A percentile compares a stretch with the other conserved stretches of the same genome.
These are phyloP conservation scores for Labeo catla DNA, from an alignment of 2,113 vertebrate species.

Conservation along the genomic window DNA sequence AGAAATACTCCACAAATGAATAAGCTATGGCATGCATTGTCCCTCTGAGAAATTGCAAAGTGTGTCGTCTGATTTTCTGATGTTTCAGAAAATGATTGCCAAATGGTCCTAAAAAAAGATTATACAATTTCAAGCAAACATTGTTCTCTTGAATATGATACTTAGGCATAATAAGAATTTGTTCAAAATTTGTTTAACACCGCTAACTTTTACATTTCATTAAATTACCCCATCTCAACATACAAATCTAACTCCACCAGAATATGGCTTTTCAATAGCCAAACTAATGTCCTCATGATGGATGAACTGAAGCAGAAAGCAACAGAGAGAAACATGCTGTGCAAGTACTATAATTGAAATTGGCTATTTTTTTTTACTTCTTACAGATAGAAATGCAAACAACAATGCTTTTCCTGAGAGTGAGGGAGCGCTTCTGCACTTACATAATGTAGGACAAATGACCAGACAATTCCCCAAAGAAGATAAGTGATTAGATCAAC, in stretches of 20 bases:
- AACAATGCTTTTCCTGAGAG: conserved; percentile 27
- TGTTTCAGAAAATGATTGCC: too few relatives aligned
- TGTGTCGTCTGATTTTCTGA: not conserved
- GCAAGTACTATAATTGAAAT: not conserved
- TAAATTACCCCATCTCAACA: not conserved
- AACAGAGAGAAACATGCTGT: not conserved
- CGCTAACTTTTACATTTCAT: too few relatives aligned
- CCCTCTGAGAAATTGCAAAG: not conserved
- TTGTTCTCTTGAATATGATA: too few relatives aligned
- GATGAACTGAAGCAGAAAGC: not conserved
- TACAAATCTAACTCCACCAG: not conserved
- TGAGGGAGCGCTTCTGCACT: conserved; percentile 2
- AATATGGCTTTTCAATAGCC: not conserved
- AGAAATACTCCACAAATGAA: not conserved
- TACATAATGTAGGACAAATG: conserved; percentile 43
- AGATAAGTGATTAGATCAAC: conserved; percentile 38
- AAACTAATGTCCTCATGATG: not conserved
- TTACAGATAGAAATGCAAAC: conserved; percentile 23
- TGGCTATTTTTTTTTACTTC: not conserved
- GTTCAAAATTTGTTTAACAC: too few relatives aligned
- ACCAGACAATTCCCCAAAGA: conserved; percentile 8
- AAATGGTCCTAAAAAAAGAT: too few relatives aligned
- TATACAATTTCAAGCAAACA: too few relatives aligned
- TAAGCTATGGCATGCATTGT: not conserved
- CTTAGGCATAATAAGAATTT: too few relatives aligned